Conservation (phyloP, 2,797 vertebrate species). For the Morus bassanus region DNA sequence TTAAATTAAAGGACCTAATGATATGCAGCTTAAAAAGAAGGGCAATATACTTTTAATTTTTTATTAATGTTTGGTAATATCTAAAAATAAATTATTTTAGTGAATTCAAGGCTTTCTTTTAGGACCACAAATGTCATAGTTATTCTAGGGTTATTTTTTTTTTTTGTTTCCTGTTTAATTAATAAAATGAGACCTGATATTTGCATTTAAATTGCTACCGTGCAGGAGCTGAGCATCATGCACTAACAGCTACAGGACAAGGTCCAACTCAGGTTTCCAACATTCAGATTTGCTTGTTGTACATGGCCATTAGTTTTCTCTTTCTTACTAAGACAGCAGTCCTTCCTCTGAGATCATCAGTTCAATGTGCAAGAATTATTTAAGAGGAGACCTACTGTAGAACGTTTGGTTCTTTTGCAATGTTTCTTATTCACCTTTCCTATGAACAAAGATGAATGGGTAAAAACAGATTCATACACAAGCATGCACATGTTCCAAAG, state of each 20-base stretch:
- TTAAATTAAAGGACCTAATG: background rate
- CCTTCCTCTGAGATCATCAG: background rate
- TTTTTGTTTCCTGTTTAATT: background rate
- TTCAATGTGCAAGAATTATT: background rate
- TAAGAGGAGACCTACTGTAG: background rate
- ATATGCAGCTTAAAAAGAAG: background rate
- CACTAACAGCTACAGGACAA: background rate
- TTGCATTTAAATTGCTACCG: background rate
- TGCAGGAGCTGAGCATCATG: background rate
- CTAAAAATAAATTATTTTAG: background rate
- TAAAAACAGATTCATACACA: background rate
- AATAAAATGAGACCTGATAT: background rate
- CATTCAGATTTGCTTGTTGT: background rate
- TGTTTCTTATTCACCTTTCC: background rate
- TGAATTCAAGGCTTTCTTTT: background rate
- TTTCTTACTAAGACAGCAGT: background rate
- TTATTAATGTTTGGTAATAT: background rate
- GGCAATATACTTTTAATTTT: background rate
- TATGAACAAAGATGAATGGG: background rate
- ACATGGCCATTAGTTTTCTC: fast-evolving
- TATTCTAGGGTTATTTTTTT: background rate
- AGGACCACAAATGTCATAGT: background rate
- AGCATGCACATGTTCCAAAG: fast-evolving
- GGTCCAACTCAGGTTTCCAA: background rate
- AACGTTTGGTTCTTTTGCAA: background rate